Evolutionary conservation across 2,888 invertebrate genomes (phyloP), one percentile per base, ranked within the genome.

Genomic region (Ophion obscuratus): DNA sequence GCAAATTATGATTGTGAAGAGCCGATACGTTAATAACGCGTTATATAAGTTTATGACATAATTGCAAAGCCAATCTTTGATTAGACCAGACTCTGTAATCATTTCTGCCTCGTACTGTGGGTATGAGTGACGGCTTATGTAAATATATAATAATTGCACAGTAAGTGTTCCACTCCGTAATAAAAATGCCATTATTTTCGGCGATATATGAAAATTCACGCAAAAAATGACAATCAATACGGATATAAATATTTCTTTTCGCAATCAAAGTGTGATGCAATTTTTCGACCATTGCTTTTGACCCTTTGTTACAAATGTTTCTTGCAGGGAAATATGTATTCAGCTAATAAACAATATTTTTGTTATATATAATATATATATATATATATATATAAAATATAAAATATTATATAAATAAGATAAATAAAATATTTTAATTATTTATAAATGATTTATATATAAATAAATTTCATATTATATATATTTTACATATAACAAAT

Each of bases 21-120:
- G 24, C n/a, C 36, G 57, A 64, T 77, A 61, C 27, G 47, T 74
- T 14, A 11, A 64, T n/a, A 67, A 20, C 14, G 66, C 0, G 59
- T 79, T 82, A 75, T 66, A 75, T 78, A 81, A 77, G 47, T 81
- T 79, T n/a, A 36, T 36, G 62, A 36, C 70, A 75, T 85, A 82
- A 79, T 79, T 64, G 53, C 64, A 47, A 47, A 17, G 70, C 24
- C 70, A 79, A 79, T 79, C 11, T 53, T 64, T 62, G 62, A 47
- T 79, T 79, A 17, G 11, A 20, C 59, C 24, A 20, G 68, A 10
- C 76, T 5, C n/a, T 66, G 11, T 66, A 66, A 66, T 76, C 20
- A 24, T 14, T 77, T 20, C 53, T 40, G 31, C 14, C 64, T n/a
- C 47, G 64, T 36, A 47, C 27, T 14, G 24, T 61, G 24, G 31